These are phyloP conservation scores for Drosophila watanabei DNA, from an alignment of 1,140 invertebrate genomes.

Conservation along the genomic window DNA sequence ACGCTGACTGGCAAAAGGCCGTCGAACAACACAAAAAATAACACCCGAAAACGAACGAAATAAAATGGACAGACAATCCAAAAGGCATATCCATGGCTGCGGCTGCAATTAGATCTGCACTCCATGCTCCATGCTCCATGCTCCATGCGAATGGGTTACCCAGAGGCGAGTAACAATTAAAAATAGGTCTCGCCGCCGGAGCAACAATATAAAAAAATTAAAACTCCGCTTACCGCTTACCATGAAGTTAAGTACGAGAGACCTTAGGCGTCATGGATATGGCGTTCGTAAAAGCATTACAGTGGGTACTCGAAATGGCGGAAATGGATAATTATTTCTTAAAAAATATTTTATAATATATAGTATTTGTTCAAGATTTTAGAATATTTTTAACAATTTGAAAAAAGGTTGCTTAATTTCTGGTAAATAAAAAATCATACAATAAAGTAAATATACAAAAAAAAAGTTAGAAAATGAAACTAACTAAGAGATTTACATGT, in stretches of 20 bases:
- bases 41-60: slow-evolving; percentile 33
- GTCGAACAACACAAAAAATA: slow-evolving; percentile 13
- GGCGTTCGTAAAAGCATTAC: not conserved
- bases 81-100: slow-evolving; percentile 50
- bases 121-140: slow-evolving; percentile 17
- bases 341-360: too few species aligned
- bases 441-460: too few species aligned
- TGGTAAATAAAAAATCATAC: too few species aligned
- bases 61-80: slow-evolving; percentile 23
- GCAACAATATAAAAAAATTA: slow-evolving; percentile 50
- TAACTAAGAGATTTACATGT: too few species aligned
- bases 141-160: slow-evolving; percentile 48
- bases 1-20: slow-evolving; percentile 54
- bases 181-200: slow-evolving; percentile 54
- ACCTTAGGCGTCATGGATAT: slow-evolving; percentile 58
- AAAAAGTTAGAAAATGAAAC: too few species aligned
- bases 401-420: too few species aligned
- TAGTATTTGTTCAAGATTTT: too few species aligned
- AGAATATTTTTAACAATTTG: too few species aligned
- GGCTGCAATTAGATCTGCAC: slow-evolving; percentile 74
- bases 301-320: not conserved
- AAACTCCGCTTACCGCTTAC: slow-evolving; percentile 73
- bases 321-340: too few species aligned
- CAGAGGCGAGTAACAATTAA: slow-evolving; percentile 69
- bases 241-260: slow-evolving; percentile 69